A percentile compares a stretch with the other conserved stretches of the same genome.
Evolutionary conservation across 2,113 vertebrate genomes (phyloP).

Genomic region (Crotalus helleri): DNA sequence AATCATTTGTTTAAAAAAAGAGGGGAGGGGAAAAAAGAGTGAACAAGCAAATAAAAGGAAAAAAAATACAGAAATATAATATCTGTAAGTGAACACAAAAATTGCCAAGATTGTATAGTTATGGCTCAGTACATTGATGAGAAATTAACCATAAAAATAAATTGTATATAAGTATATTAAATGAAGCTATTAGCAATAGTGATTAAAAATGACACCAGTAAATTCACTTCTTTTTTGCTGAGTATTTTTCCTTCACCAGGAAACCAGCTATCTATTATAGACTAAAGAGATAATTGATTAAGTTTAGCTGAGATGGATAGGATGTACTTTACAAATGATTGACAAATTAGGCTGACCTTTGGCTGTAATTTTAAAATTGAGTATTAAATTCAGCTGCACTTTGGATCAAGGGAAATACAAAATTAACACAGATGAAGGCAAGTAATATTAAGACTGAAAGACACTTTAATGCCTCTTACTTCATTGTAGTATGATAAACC

Average conservation of each 20-base stretch:
- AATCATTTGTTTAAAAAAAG: not conserved
- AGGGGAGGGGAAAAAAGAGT: not conserved
- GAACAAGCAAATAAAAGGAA: not conserved
- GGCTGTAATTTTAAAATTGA: not conserved
- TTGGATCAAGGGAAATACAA: not conserved
- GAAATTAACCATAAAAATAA: not conserved
- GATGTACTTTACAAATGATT: not conserved
- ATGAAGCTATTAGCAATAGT: not conserved
- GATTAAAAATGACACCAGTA: not conserved
- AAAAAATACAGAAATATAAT: not conserved
- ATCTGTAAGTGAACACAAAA: not conserved
- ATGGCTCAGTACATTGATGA: not conserved
- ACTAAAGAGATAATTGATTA: not conserved
- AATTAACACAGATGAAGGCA: not conserved
- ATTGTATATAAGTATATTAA: not conserved
- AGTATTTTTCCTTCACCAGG: not conserved
- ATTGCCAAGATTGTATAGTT: not conserved
- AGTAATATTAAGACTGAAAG: not conserved
- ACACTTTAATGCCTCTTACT: not conserved
- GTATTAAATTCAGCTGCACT: not conserved
- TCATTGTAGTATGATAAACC: not conserved
- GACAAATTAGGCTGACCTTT: not conserved
- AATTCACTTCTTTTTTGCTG: not conserved
- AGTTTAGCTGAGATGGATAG: not conserved
- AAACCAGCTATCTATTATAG: not conserved